phyloP scores from a whole-genome alignment of 2,113 vertebrate species.

The Heteronetta atricapilla region DNA sequence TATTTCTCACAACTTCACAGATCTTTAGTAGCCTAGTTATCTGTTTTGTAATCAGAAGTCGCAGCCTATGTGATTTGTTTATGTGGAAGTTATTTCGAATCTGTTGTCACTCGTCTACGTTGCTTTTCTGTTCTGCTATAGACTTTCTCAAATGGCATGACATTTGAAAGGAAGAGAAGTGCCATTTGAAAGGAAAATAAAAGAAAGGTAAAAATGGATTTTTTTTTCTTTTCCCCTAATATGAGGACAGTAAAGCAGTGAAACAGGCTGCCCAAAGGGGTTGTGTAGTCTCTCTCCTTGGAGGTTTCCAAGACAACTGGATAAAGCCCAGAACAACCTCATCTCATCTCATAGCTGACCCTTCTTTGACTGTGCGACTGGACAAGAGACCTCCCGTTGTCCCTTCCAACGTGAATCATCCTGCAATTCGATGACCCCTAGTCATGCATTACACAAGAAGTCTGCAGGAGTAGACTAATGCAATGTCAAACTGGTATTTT shows the following conservation, averaged over 20 bases:
- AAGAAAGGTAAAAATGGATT: neutral
- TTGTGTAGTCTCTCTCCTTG: neutral
- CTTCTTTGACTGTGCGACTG: neutral
- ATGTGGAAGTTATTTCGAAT: neutral
- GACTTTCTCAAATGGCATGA: neutral
- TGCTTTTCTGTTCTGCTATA: neutral
- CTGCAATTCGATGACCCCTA: neutral
- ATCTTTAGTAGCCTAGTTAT: neutral
- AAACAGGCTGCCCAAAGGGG: neutral
- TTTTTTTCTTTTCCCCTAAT: neutral
- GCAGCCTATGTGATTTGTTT: neutral
- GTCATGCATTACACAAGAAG: neutral
- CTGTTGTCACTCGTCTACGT: neutral
- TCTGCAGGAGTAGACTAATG: neutral
- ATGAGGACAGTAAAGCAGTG: neutral
- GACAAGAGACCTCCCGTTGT: neutral
- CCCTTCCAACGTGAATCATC: neutral
- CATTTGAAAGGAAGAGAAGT: neutral
- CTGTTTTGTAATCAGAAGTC: neutral
- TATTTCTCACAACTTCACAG: neutral
- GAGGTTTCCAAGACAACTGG: neutral
- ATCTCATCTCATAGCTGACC: neutral
- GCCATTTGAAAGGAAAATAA: neutral
- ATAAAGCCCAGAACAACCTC: neutral
- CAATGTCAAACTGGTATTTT: neutral